Evolutionary conservation across 2,888 invertebrate genomes (phyloP), one percentile per base, ranked within the genome.

Genomic region (Amblyjoppa proteus): DNA sequence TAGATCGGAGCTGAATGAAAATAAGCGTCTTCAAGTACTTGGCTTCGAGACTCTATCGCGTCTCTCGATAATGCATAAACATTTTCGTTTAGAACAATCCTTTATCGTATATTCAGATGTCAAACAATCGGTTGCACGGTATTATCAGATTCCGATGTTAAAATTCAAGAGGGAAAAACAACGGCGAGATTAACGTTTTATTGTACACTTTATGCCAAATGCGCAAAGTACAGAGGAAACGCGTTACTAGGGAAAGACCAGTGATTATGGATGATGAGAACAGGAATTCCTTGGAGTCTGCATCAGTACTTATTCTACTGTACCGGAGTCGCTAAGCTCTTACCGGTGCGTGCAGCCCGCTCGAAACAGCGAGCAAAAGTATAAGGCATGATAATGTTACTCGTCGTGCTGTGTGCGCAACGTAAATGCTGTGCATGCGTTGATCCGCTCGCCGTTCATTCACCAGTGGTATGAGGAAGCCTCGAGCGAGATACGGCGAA

Each of bases 401-500:
- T 81, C 85, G 90, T 84, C 87, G 87, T 84, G 82, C 64, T 79
- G 88, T 78, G 84, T 84, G 41, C 76, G 61, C 83, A 81, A 81
- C 81, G 74, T 81, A 77, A 86, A 83, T n/a, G 11, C 38, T 51
- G 71, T 78, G 71, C 86, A 84, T 83, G 89, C 85, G 87, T 86
- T 88, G 87, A 87, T 88, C 89, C 73, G 80, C 87, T 83, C 76
- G 83, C 84, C 85, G 87, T 92, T 90, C 91, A 92, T 92, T 92
- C 91, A 91, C 89, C 89, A 90, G 89, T 88, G 87, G 89, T 74
- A 74, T 79, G 74, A 79, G 58, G 85, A 88, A 58, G 91, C 91
- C 89, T 85, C 85, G 82, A 90, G 92, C 90, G 79, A 90, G 89
- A 89, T 88, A 89, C 88, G 78, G 83, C 86, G 89, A 91, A 92